Percentiles rank a stretch among this genome's conserved stretches.
Conservation (phyloP, 1,140 invertebrate genomes). For the Drosophila tristis region DNA sequence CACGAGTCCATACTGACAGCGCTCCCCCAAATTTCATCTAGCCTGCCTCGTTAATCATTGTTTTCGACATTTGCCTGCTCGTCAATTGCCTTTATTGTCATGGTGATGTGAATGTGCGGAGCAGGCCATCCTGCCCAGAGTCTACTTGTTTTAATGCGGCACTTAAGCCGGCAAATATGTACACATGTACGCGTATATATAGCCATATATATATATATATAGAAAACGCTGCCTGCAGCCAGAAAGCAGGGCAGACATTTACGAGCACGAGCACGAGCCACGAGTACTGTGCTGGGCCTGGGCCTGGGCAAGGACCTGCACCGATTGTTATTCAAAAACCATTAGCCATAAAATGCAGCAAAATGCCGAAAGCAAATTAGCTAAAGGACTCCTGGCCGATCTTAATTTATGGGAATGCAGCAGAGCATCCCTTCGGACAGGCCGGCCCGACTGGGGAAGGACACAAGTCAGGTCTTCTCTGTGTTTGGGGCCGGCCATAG, state of each 20-base stretch:
- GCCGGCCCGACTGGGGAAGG: background rate
- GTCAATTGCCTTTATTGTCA: conserved; percentile 83
- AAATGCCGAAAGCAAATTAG: conserved; percentile 70
- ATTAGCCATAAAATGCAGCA: conserved; percentile 80
- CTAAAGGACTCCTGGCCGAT: conserved; percentile 15
- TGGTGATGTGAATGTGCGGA: conserved; percentile 59
- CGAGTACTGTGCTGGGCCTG: background rate
- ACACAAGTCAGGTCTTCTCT: background rate
- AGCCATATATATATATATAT: conserved; percentile 13
- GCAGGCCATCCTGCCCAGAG: conserved; percentile 3
- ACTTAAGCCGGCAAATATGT: conserved; percentile 75
- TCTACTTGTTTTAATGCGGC: conserved; percentile 72
- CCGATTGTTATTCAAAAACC: conserved; percentile 76
- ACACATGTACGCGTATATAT: too few relatives aligned
- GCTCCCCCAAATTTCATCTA: conserved; percentile 36
- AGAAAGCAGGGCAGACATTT: background rate
- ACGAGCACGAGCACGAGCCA: too few relatives aligned
- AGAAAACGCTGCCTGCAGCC: conserved; percentile 27
- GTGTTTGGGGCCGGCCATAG: conserved; percentile 43
- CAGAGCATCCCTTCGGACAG: conserved; percentile 14
- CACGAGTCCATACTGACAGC: background rate
- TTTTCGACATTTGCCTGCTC: conserved; percentile 79
- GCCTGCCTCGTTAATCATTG: conserved; percentile 77
- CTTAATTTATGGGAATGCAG: conserved; percentile 77
- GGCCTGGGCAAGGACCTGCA: background rate